Percentiles rank a stretch among this genome's conserved stretches.
Conservation (phyloP, 2,888 invertebrate species). For the Syrphus vitripennis region DNA sequence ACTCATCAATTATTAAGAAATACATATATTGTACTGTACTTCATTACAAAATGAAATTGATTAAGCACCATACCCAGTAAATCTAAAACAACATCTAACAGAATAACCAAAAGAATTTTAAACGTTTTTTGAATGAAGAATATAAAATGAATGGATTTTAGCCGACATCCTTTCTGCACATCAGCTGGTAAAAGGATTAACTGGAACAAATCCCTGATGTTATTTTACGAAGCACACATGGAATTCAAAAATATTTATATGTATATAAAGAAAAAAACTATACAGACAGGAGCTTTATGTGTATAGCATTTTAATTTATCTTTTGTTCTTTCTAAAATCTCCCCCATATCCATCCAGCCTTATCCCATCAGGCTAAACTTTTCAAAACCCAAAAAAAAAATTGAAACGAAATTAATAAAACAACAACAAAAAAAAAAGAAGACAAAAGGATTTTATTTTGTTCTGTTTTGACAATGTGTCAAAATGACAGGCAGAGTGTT, state of each 20-base stretch:
- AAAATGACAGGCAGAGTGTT: slow-evolving; percentile 7
- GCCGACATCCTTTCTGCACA: not conserved
- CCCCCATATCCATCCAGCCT: not conserved
- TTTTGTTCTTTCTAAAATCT: not conserved
- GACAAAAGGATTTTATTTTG: no score
- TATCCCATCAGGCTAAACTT: slow-evolving; percentile 11
- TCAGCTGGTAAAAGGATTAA: slow-evolving; percentile 25
- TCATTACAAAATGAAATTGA: not conserved
- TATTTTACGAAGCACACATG: not conserved
- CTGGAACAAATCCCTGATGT: slow-evolving; percentile 21
- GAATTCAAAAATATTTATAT: not conserved
- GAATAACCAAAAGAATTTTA: not conserved
- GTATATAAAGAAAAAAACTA: not conserved
- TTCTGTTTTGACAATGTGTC: slow-evolving; percentile 23
- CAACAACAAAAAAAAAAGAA: not conserved
- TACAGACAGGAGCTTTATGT: slow-evolving; percentile 18
- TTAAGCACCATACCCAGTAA: not conserved
- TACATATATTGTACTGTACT: no score
- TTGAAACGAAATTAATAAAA: slow-evolving; percentile 1
- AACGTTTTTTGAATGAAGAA: slow-evolving; percentile 17
- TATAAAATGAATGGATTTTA: slow-evolving; percentile 3
- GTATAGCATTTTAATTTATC: slow-evolving; percentile 18
- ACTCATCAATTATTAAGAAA: slow-evolving; percentile 10
- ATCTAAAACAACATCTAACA: not conserved
- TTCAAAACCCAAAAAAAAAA: slow-evolving; percentile 5